Evolutionary conservation across 1,140 invertebrate genomes (phyloP).

Genomic region (Microplitis demolitor): DNA sequence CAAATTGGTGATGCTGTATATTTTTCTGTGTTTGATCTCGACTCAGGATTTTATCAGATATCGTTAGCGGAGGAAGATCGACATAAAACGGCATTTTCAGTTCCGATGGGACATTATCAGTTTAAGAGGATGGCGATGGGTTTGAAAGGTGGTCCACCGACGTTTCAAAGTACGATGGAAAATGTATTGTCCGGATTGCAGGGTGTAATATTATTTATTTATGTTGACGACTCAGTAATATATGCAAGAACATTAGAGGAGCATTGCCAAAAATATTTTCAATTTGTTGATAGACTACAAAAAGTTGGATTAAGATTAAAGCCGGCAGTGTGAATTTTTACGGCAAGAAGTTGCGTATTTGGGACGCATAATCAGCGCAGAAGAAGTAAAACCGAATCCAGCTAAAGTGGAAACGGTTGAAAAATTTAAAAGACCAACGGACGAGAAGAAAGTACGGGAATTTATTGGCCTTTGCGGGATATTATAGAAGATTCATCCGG

Average conservation of each 20-base stretch:
- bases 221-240: not conserved
- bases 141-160: not conserved
- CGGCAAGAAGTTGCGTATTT: not conserved
- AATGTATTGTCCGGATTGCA: not conserved
- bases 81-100: not conserved
- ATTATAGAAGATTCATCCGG: slow-evolving; percentile 10
- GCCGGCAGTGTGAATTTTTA: slow-evolving; percentile 2
- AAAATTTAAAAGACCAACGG: not conserved
- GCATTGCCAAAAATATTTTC: not conserved
- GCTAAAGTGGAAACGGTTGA: not conserved
- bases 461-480: slow-evolving; percentile 5
- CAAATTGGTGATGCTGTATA: not conserved
- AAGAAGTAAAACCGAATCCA: not conserved
- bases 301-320: not conserved
- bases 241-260: not conserved
- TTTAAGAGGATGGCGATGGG: not conserved
- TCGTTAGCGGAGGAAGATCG: not conserved
- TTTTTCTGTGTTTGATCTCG: not conserved
- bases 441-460: not conserved
- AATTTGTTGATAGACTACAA: not conserved
- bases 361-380: not conserved
- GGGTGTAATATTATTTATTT: not conserved
- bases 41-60: not conserved
- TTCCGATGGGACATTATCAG: not conserved
- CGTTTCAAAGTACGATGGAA: not conserved